These are phyloP conservation scores for rabbit (Oryctolagus cuniculus) DNA, from an alignment of 2,113 vertebrate genomes.

Conservation along the genomic window DNA sequence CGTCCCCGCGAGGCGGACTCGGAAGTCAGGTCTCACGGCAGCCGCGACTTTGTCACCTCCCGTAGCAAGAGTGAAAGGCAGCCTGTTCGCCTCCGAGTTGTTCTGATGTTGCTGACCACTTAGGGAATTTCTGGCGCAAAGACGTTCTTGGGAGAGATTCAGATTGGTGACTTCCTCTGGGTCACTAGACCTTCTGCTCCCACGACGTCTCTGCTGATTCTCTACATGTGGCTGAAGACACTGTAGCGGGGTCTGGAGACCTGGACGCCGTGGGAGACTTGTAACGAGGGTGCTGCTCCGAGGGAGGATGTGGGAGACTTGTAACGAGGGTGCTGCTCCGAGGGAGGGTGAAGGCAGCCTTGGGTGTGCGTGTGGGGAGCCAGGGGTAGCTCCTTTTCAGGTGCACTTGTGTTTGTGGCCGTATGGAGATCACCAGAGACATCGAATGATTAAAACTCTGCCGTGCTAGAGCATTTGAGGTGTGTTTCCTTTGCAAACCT, in stretches of 20 bases:
- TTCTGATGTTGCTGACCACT: constrained; percentile 53
- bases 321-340: too few species aligned
- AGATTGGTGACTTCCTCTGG: constrained; percentile 12
- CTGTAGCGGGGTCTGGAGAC: constrained; percentile 9
- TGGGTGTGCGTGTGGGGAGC: not conserved
- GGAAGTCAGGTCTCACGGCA: too few species aligned
- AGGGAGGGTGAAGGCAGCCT: not conserved
- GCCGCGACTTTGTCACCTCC: not conserved
- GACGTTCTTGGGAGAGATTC: constrained; percentile 44
- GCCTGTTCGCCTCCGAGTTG: constrained; percentile 46
- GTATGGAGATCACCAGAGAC: not conserved
- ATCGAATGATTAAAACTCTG: constrained; percentile 1
- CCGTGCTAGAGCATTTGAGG: constrained; percentile 28
- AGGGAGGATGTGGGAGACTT: not conserved
- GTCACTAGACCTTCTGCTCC: constrained; percentile 36
- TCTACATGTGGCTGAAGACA: not conserved
- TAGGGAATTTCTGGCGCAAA: constrained; percentile 36
- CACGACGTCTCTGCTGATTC: not conserved
- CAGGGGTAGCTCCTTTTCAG: not conserved
- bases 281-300: too few species aligned
- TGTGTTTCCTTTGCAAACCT: not conserved
- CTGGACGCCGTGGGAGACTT: not conserved
- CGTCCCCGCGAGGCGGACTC: too few species aligned
- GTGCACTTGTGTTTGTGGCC: constrained; percentile 11
- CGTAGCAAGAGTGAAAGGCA: too few species aligned